A percentile compares a stretch with the other conserved stretches of the same genome.
Conservation (phyloP, 2,113 vertebrate species). For the Phycodurus eques region DNA sequence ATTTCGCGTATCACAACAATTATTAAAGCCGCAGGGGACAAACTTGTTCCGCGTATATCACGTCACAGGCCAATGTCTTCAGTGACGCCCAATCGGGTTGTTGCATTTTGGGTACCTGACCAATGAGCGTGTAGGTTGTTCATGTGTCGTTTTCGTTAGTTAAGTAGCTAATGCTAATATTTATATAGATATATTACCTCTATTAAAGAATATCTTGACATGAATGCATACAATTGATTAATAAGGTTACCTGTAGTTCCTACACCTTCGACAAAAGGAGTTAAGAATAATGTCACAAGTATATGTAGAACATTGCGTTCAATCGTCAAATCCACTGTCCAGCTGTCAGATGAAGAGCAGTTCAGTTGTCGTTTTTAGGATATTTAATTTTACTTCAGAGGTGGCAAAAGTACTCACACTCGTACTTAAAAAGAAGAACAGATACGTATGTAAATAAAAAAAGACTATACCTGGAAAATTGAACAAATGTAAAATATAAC, state of each 20-base stretch:
- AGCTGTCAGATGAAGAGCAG: not conserved
- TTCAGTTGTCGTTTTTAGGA: not conserved
- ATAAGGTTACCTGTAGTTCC: not conserved
- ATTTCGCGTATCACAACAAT: not conserved
- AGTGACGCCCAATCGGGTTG: conserved; percentile 35
- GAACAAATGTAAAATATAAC: not conserved
- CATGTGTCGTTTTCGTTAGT: not conserved
- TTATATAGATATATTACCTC: not conserved
- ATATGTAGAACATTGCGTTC: not conserved
- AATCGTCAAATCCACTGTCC: not conserved
- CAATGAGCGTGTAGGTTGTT: conserved; percentile 33
- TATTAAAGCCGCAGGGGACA: conserved; percentile 1
- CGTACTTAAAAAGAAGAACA: not conserved
- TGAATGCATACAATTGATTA: not conserved
- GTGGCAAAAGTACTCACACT: not conserved
- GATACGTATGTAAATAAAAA: too few species aligned
- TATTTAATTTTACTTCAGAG: not conserved
- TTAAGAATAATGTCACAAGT: not conserved
- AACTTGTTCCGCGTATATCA: conserved; percentile 33
- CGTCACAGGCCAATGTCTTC: not conserved
- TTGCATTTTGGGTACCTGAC: not conserved
- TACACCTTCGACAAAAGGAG: not conserved
- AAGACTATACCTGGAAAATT: not conserved
- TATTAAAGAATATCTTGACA: not conserved
- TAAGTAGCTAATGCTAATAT: conserved; percentile 24